phyloP scores from a whole-genome alignment of 2,113 vertebrate species.

The Trinectes maculatus region DNA sequence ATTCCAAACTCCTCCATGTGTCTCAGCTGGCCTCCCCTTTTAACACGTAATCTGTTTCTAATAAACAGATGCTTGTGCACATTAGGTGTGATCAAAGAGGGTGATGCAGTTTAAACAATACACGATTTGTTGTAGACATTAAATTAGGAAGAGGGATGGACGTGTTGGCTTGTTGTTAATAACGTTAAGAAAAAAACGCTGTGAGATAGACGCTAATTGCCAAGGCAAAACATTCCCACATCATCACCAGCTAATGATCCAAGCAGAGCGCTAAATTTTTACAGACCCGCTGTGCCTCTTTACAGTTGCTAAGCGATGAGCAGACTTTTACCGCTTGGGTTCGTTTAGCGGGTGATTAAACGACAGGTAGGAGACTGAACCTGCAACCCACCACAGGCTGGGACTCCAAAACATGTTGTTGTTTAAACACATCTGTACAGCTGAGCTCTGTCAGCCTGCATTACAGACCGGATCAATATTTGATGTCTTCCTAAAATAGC shows the following conservation, averaged over 20 bases:
- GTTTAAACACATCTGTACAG: constrained; percentile 8
- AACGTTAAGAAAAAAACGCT: no score
- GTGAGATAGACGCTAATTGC: no score
- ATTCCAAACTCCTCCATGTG: constrained; percentile 33
- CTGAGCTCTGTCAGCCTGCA: constrained; percentile 17
- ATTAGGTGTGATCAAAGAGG: constrained; percentile 1
- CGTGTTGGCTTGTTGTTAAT: no score
- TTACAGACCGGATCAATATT: constrained; percentile 48
- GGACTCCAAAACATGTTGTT: constrained; percentile 28
- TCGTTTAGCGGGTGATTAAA: neutral
- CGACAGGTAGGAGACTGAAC: constrained; percentile 2
- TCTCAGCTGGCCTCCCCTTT: constrained; percentile 24
- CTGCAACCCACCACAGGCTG: no score
- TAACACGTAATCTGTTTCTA: constrained; percentile 28
- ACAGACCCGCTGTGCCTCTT: no score
- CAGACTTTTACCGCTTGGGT: neutral
- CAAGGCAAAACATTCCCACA: neutral
- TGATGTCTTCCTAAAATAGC: constrained; percentile 44
- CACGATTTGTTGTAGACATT: no score
- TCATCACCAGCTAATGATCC: neutral
- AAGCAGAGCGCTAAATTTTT: no score
- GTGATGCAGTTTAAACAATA: no score
- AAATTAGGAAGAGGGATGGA: no score
- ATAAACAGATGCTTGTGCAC: constrained; percentile 19
- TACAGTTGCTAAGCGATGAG: no score